phyloP scores from a whole-genome alignment of 1,140 invertebrate species.

The Trichonephila inaurata region DNA sequence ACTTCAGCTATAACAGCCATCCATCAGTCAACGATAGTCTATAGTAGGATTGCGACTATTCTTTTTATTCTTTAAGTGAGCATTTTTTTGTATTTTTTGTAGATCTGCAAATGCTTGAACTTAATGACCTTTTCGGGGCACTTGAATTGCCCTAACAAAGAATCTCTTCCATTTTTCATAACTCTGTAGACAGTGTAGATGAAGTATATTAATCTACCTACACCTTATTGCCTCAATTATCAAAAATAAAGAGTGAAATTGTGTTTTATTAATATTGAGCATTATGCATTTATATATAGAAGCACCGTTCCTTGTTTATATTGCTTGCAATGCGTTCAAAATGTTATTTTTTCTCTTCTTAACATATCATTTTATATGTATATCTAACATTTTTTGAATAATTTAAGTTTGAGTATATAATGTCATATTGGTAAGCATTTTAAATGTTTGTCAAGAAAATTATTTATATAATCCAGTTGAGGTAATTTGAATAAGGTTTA shows the following conservation, averaged over 20 bases:
- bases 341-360: background rate
- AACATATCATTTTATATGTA: background rate
- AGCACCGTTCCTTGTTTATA: background rate
- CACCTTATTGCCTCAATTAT: background rate
- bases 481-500: too few species aligned
- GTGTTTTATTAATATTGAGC: background rate
- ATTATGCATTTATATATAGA: conserved; percentile 18
- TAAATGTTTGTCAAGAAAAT: too few species aligned
- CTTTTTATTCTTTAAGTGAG: background rate
- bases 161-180: conserved; percentile 27
- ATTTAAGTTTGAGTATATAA: too few species aligned
- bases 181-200: background rate
- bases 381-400: too few species aligned
- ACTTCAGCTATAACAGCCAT: conserved; percentile 38
- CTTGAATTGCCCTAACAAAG: background rate
- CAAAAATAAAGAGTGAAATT: background rate
- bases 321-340: conserved; percentile 13
- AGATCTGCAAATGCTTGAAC: background rate
- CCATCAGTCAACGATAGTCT: conserved; percentile 25
- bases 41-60: conserved; percentile 1
- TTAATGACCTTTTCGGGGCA: background rate
- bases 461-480: too few species aligned
- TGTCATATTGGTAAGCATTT: too few species aligned
- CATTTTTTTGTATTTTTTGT: conserved; percentile 2
- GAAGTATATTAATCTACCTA: background rate